phyloP scores from a whole-genome alignment of 2,888 invertebrate species.

The Apomyelois bistriatella region DNA sequence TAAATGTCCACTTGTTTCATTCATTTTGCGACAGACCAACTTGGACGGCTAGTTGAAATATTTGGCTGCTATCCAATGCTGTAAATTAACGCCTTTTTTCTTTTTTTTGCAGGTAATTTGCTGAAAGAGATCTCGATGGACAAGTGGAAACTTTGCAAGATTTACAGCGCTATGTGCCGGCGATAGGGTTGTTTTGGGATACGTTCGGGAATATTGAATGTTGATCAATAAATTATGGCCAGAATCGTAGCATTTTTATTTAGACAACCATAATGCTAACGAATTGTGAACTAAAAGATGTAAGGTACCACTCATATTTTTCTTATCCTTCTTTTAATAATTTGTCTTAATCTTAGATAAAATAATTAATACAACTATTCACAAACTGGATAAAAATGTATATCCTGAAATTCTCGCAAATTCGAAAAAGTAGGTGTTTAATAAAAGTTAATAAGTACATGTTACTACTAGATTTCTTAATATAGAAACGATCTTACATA shows the following conservation, averaged over 20 bases:
- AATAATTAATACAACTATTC: too few relatives aligned
- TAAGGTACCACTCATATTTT: background rate
- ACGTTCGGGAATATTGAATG: constrained; percentile 1
- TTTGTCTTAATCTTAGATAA: too few relatives aligned
- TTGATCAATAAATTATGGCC: constrained; percentile 31
- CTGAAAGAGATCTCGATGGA: constrained; percentile 55
- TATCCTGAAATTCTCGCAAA: too few relatives aligned
- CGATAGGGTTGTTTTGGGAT: constrained; percentile 16
- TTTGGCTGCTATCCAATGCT: constrained; percentile 68
- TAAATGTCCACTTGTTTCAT: constrained; percentile 65
- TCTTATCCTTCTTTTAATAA: too few relatives aligned
- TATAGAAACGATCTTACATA: too few relatives aligned
- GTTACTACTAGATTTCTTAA: too few relatives aligned
- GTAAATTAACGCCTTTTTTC: constrained; percentile 75
- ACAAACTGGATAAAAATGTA: too few relatives aligned
- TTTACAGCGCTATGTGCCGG: constrained; percentile 38
- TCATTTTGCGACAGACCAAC: constrained; percentile 67
- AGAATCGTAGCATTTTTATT: constrained; percentile 41
- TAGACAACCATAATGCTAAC: constrained; percentile 17
- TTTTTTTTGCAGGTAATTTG: constrained; percentile 77
- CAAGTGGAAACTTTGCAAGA: constrained; percentile 45
- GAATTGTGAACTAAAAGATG: background rate
- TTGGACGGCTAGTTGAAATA: constrained; percentile 74
- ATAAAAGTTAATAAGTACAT: too few relatives aligned
- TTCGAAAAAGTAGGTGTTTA: too few relatives aligned